These are phyloP conservation scores for Drosophila sproati DNA, from an alignment of 1,140 invertebrate species.

Conservation along the genomic window DNA sequence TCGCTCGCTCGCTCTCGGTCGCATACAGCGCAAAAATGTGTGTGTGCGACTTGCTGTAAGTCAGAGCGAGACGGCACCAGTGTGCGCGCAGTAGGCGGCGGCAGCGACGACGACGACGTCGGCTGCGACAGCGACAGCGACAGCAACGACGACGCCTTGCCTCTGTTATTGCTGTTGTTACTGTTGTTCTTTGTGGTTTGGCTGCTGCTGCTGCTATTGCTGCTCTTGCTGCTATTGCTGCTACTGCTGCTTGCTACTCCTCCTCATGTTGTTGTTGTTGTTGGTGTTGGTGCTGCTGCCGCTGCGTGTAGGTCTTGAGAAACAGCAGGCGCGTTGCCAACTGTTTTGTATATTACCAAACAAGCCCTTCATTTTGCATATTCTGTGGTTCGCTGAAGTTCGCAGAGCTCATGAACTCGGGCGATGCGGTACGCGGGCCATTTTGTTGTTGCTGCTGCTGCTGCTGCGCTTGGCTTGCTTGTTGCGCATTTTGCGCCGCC, in stretches of 20 bases:
- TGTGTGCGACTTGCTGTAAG: conserved; percentile 13
- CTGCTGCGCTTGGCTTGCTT: conserved; percentile 70
- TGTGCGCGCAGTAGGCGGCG: conserved; percentile 55
- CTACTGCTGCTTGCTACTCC: conserved; percentile 51
- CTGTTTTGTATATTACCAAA: conserved; percentile 87
- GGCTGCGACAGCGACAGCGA: conserved; percentile 6
- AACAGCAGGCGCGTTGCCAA: conserved; percentile 83
- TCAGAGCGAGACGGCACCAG: conserved; percentile 57
- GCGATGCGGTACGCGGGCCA: conserved; percentile 85
- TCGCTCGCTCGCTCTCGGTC: too few relatives aligned
- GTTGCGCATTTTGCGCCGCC: conserved; percentile 84
- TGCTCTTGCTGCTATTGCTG: conserved; percentile 30
- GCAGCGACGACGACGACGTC: conserved; percentile 22
- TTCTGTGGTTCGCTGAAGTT: conserved; percentile 90
- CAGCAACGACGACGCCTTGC: conserved; percentile 33
- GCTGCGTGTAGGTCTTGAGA: conserved; percentile 58
- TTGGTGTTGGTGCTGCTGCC: conserved; percentile 54
- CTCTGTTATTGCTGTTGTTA: conserved; percentile 30
- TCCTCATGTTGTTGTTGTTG: conserved; percentile 35
- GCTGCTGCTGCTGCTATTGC: conserved; percentile 9
- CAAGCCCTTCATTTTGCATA: conserved; percentile 89
- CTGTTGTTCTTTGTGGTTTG: neutral
- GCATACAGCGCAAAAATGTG: conserved; percentile 15
- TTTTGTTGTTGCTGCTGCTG: conserved; percentile 77
- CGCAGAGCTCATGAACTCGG: conserved; percentile 86